A percentile compares a stretch with the other conserved stretches of the same genome.
Conservation (phyloP, 2,797 vertebrate genomes). For the Rhabdophis nuchalis region DNA sequence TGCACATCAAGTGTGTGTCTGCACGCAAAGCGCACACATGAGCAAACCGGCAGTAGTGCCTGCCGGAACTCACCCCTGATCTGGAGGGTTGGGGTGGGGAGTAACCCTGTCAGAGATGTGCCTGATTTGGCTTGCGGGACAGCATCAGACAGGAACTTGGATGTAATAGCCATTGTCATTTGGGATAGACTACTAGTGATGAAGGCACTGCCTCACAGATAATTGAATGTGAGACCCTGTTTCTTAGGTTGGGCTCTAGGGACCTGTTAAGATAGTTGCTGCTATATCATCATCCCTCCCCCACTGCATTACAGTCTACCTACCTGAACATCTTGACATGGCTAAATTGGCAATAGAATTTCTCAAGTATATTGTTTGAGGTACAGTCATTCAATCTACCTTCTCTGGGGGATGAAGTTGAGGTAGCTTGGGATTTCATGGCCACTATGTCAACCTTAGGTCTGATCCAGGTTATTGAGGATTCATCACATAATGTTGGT, state of each 20-base stretch:
- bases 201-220: background rate
- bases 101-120: background rate
- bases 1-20: too few relatives aligned
- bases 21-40: too few relatives aligned
- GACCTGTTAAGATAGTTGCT: background rate
- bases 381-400: background rate
- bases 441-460: background rate
- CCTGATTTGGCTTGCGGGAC: background rate
- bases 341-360: background rate
- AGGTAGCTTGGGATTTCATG: background rate
- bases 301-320: background rate
- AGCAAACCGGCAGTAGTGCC: too few relatives aligned
- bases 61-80: background rate
- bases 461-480: background rate
- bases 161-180: background rate
- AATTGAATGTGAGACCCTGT: background rate
- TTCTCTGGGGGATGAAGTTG: background rate
- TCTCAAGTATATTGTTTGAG: background rate
- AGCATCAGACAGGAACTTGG: background rate
- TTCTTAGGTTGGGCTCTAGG: background rate
- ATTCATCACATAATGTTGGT: background rate
- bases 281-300: background rate
- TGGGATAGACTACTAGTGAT: background rate
- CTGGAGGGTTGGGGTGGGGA: background rate
- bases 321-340: background rate